A percentile compares a stretch with the other conserved stretches of the same genome.
Conservation (phyloP, 2,797 vertebrate genomes). For the Astyanax mexicanus region DNA sequence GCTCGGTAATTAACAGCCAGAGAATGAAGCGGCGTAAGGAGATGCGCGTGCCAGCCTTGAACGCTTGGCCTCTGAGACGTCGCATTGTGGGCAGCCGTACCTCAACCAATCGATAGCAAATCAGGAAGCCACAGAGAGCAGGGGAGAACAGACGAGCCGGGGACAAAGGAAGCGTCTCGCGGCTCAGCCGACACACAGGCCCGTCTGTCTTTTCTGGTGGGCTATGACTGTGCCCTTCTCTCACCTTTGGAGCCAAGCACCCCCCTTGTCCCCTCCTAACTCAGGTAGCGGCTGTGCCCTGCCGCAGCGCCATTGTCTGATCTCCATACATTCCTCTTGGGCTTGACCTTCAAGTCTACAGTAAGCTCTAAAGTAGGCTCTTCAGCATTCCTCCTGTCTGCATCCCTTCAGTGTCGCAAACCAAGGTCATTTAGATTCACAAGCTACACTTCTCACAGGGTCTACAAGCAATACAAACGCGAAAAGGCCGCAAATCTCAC, state of each 20-base stretch:
- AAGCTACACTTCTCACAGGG: background rate
- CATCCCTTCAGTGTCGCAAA: background rate
- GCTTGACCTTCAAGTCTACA: constrained; percentile 11
- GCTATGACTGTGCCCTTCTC: constrained; percentile 23
- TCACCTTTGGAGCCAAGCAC: constrained; percentile 28
- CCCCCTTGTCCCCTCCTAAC: background rate
- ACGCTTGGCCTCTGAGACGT: constrained; percentile 59
- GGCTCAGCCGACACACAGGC: constrained; percentile 3
- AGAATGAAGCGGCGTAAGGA: constrained; percentile 44
- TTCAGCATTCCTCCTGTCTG: constrained; percentile 26
- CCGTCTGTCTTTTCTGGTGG: constrained; percentile 15
- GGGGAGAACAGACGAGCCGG: constrained; percentile 24
- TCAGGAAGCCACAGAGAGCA: constrained; percentile 62
- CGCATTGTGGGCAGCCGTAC: constrained; percentile 44
- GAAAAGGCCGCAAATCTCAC: constrained; percentile 1
- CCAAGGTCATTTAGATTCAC: background rate
- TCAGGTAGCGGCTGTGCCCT: background rate
- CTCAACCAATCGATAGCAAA: constrained; percentile 71
- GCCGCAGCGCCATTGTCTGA: constrained; percentile 14
- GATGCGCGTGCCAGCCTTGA: constrained; percentile 65
- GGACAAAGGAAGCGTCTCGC: constrained; percentile 48
- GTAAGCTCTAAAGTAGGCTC: background rate
- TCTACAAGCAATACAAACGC: background rate
- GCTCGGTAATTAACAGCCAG: constrained; percentile 57
- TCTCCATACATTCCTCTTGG: constrained; percentile 24